Conservation (phyloP, 1,140 invertebrate species). For the Drosophila leontia region DNA sequence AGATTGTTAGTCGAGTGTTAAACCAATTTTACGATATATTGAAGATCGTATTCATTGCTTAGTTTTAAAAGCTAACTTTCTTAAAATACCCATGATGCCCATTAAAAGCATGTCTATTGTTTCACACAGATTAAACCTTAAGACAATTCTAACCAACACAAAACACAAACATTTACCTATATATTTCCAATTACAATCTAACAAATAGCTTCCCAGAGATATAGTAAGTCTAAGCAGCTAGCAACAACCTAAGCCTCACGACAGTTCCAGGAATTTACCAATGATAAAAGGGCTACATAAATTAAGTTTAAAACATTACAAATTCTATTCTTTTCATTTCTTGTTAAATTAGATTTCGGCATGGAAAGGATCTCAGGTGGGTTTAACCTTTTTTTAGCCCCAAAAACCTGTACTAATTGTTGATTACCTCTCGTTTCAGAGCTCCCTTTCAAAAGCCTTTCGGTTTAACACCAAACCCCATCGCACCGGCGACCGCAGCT, state of each 20-base stretch:
- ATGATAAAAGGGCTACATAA: slow-evolving; percentile 1
- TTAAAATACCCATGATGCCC: not conserved
- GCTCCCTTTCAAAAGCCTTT: slow-evolving; percentile 85
- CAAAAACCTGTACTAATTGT: not conserved
- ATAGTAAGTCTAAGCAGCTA: not conserved
- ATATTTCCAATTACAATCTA: not conserved
- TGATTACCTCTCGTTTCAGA: slow-evolving; percentile 39
- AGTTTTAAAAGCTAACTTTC: too few relatives aligned
- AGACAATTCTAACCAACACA: not conserved
- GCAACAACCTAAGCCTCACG: slow-evolving; percentile 63
- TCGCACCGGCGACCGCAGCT: slow-evolving; percentile 77
- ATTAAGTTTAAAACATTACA: slow-evolving; percentile 7
- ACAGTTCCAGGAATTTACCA: slow-evolving; percentile 26
- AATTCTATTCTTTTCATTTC: slow-evolving; percentile 32
- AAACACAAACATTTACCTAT: not conserved
- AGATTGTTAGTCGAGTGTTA: not conserved
- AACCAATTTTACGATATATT: not conserved
- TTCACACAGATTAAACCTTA: not conserved
- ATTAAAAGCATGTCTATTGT: not conserved
- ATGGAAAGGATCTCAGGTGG: slow-evolving; percentile 85
- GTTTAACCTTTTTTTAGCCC: fast-evolving
- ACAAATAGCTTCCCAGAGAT: not conserved
- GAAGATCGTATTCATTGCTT: not conserved
- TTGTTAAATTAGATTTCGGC: slow-evolving; percentile 78
- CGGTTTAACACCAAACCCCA: slow-evolving; percentile 78